These are phyloP conservation scores for Lepus americanus DNA, from an alignment of 2,113 vertebrate genomes.

Conservation along the genomic window DNA sequence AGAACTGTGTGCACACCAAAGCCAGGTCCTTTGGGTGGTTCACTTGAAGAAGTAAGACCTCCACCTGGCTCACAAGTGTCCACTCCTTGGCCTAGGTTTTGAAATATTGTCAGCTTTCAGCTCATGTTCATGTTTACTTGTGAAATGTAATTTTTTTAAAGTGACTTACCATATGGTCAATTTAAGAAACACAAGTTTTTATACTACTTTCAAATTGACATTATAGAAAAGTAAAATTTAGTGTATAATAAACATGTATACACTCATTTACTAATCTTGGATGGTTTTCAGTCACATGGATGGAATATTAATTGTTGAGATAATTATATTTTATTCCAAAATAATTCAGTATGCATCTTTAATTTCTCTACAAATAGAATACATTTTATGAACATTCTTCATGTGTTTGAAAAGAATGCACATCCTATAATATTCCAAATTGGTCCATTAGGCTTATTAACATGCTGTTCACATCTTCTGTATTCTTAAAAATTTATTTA, in stretches of 20 bases:
- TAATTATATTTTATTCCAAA: not conserved
- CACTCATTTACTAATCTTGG: not conserved
- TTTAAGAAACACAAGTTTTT: not conserved
- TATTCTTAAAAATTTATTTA: not conserved
- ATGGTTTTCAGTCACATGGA: not conserved
- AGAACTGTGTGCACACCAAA: constrained; percentile 93
- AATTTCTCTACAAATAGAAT: not conserved
- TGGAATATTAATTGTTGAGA: too few relatives aligned
- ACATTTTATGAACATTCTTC: not conserved
- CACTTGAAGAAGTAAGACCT: constrained; percentile 94
- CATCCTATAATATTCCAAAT: not conserved
- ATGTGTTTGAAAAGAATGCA: not conserved
- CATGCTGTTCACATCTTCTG: not conserved
- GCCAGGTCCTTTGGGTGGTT: constrained; percentile 94
- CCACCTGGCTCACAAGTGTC: constrained; percentile 71
- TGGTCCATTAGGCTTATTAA: not conserved
- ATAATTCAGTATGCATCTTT: not conserved
- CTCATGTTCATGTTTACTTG: too few relatives aligned
- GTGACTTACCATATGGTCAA: not conserved
- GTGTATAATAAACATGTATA: not conserved
- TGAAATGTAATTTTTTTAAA: too few relatives aligned
- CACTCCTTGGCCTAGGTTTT: too few relatives aligned
- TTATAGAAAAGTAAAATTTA: not conserved
- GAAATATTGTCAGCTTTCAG: too few relatives aligned
- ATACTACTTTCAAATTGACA: not conserved